Conservation (phyloP, 2,113 vertebrate species). For the Pogona vitticeps region DNA sequence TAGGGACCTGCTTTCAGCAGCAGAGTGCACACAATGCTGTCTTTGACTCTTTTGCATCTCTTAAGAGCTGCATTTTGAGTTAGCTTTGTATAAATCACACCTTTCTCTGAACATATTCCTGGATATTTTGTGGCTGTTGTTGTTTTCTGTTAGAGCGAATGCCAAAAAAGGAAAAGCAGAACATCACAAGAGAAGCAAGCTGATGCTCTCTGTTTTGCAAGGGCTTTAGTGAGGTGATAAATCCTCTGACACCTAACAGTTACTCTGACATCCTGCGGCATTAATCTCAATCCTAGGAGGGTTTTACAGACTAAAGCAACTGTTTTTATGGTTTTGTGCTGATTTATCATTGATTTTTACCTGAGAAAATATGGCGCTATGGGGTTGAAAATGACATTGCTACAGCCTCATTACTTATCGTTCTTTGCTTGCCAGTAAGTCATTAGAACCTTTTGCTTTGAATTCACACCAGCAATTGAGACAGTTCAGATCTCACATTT, state of each 20-base stretch:
- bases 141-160: constrained; percentile 22
- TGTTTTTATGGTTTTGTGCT: constrained; percentile 10
- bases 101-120: constrained; percentile 47
- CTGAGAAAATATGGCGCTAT: neutral
- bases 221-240: constrained; percentile 12
- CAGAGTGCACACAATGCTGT: neutral
- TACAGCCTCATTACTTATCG: neutral
- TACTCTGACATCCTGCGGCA: constrained; percentile 25
- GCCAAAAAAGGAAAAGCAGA: constrained; percentile 35
- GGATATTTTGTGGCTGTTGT: neutral
- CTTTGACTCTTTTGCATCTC: constrained; percentile 44
- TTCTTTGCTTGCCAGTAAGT: neutral
- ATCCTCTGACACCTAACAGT: constrained; percentile 27
- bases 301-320: constrained; percentile 24
- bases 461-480: neutral
- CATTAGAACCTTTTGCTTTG: neutral
- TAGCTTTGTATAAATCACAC: constrained; percentile 40
- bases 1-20: constrained; percentile 41
- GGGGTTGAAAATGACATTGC: neutral
- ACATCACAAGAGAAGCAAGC: constrained; percentile 29
- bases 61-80: constrained; percentile 14
- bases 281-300: constrained; percentile 30
- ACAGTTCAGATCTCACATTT: rapidly evolving
- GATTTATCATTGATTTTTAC: constrained; percentile 33
- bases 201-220: constrained; percentile 46